A percentile compares a stretch with the other conserved stretches of the same genome.
Evolutionary conservation across 2,113 vertebrate species (phyloP).

Genomic region (Catagonus wagneri): DNA sequence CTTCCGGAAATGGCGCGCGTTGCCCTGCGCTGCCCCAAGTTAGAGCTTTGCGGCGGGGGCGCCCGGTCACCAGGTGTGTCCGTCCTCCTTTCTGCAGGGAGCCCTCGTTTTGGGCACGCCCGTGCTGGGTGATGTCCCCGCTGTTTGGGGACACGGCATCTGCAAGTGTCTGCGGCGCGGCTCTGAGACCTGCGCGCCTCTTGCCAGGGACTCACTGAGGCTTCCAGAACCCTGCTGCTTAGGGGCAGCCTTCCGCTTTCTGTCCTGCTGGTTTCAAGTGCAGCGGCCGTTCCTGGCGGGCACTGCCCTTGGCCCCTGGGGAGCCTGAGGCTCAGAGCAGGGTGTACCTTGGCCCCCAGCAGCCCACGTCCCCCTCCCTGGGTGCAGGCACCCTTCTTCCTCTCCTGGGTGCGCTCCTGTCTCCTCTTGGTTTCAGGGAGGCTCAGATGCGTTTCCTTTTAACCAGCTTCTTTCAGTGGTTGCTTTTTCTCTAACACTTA

Average conservation of each 20-base stretch:
- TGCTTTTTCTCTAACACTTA: background rate
- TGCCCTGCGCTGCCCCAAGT: background rate
- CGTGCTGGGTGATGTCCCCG: background rate
- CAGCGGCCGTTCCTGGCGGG: background rate
- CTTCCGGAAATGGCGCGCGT: background rate
- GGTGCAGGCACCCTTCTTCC: background rate
- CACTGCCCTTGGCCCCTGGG: background rate
- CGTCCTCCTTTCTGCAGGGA: background rate
- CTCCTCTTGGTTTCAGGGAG: background rate
- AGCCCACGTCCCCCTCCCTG: fast-evolving
- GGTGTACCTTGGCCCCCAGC: fast-evolving
- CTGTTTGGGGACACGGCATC: background rate
- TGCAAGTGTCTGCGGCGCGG: fast-evolving
- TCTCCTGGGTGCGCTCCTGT: background rate
- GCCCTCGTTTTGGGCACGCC: background rate
- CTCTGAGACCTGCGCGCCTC: background rate
- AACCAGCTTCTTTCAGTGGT: background rate
- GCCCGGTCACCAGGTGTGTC: background rate
- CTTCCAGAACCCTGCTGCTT: background rate
- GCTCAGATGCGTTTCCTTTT: background rate
- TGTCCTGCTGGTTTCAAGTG: background rate
- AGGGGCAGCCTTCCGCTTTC: background rate
- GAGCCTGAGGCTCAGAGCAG: background rate
- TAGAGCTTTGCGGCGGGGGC: background rate
- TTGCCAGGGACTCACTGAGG: background rate